Percentiles rank a stretch among this genome's conserved stretches.
These are phyloP conservation scores for Tokudaia muenninki DNA, from an alignment of 2,797 vertebrate genomes.

Conservation along the genomic window DNA sequence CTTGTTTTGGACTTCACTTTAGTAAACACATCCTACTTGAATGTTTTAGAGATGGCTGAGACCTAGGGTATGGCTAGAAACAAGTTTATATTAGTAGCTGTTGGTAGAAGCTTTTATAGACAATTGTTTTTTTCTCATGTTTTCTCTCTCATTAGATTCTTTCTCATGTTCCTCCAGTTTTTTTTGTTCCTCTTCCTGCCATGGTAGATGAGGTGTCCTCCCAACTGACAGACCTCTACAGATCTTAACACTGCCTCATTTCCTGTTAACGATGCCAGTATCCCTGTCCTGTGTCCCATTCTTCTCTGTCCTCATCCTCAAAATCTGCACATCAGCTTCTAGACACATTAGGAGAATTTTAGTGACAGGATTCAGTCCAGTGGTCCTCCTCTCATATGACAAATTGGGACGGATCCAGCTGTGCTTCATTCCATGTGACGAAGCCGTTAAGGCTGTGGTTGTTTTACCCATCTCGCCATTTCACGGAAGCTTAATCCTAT, in stretches of 20 bases:
- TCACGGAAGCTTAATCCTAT: slow-evolving; percentile 27
- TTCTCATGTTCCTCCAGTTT: neutral
- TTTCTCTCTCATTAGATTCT: neutral
- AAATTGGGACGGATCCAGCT: neutral
- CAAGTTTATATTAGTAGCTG: slow-evolving; percentile 4
- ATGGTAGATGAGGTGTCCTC: neutral
- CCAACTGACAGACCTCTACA: neutral
- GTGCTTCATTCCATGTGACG: neutral
- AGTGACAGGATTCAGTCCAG: neutral
- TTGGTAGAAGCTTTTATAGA: slow-evolving; percentile 17
- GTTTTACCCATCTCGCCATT: neutral
- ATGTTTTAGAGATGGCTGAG: neutral
- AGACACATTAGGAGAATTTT: neutral
- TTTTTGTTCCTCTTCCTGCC: slow-evolving; percentile 43
- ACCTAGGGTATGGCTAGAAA: slow-evolving; percentile 18
- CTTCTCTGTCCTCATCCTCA: slow-evolving; percentile 38
- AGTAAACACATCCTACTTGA: slow-evolving; percentile 22
- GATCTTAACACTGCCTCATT: slow-evolving; percentile 8
- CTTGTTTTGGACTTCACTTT: slow-evolving; percentile 65
- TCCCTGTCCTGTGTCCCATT: neutral
- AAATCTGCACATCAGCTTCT: neutral
- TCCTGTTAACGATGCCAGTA: slow-evolving; percentile 8
- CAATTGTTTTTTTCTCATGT: neutral
- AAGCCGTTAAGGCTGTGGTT: neutral
- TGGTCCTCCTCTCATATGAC: neutral